These are phyloP conservation scores for Bombus superbus DNA, from an alignment of 1,140 invertebrate genomes.

Conservation along the genomic window DNA sequence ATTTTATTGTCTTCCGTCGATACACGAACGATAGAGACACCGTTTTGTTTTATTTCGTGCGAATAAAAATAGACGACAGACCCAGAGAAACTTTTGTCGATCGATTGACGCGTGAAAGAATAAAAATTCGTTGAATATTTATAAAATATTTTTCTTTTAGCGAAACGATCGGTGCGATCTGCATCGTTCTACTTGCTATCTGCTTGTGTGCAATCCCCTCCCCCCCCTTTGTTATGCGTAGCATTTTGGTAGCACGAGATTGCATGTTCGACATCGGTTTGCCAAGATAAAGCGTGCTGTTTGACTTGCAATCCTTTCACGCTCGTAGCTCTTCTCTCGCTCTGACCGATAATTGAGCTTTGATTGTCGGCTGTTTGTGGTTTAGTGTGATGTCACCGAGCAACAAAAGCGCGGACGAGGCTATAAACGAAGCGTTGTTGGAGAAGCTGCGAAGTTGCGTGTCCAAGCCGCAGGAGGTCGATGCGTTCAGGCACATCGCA, in stretches of 20 bases:
- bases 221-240: background rate
- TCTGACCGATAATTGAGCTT: slow-evolving; percentile 44
- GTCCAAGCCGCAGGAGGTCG: slow-evolving; percentile 81
- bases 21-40: background rate
- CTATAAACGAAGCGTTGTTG: slow-evolving; percentile 76
- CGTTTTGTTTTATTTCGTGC: background rate
- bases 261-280: slow-evolving; percentile 5
- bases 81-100: background rate
- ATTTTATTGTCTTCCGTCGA: background rate
- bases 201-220: background rate
- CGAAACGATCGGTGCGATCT: background rate
- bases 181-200: background rate
- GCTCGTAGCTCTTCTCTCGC: background rate
- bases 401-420: slow-evolving; percentile 74
- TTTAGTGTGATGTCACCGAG: slow-evolving; percentile 75
- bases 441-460: slow-evolving; percentile 75
- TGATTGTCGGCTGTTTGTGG: slow-evolving; percentile 50
- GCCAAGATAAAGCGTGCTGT: slow-evolving; percentile 22
- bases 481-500: slow-evolving; percentile 81
- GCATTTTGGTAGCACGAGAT: background rate
- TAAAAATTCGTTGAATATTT: background rate
- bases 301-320: slow-evolving; percentile 14
- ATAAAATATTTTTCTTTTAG: background rate
- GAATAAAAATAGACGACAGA: background rate
- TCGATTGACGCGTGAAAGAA: too few relatives aligned